Base-by-base conservation (phyloP, 2,888 invertebrate species). In the Euspilapteryx auroguttella region DNA sequence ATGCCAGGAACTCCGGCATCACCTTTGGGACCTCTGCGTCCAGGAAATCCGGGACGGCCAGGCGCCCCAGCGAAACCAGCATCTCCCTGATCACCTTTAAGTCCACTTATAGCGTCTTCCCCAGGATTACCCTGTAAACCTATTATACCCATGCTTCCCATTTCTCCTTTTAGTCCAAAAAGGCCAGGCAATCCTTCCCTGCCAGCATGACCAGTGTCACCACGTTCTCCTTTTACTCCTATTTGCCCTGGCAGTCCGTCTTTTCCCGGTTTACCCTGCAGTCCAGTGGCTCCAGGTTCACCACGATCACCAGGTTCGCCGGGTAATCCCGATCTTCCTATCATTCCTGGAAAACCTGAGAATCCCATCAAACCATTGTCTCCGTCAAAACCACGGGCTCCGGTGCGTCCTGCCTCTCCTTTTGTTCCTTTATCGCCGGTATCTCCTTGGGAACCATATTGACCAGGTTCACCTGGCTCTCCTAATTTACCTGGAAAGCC, bases 201-300 rank as follows among this genome's bases (percentile, higher is more conserved):
- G 29, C 95, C 94, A 20, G 89, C 87, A 34, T 85, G 73, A 34
- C 96, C 95, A 42, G 79, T 78, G 49, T 84, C 84, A 24, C 94
- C 94, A 32, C 82, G 69, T 41, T 90, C 89, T 37, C 93, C 93
- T 49, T 87, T 87, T 1, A 78, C 64, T 31, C 89, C 89, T 35
- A 81, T 71, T 7, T 83, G 81, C 28, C 91, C 92, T 32, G 79
- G 64, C 17, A 81, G 81, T 12, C 92, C 92, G 7, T 82, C 71
- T 37, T 86, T 85, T 36, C 91, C 92, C 57, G 87, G 88, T 31
- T 81, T 81, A 28, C 83, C 82, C 2, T 49, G 40, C 1, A 40
- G 43, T 1, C 82, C 82, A 20, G 48, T 55, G 6, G 49, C 52
- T 5, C 80, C 79, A 29, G 63, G 61, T 1, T 47, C 46, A 14